Percentiles rank a stretch among this genome's conserved stretches.
phyloP scores from a whole-genome alignment of 2,888 invertebrate species.

The Tineola bisselliella region DNA sequence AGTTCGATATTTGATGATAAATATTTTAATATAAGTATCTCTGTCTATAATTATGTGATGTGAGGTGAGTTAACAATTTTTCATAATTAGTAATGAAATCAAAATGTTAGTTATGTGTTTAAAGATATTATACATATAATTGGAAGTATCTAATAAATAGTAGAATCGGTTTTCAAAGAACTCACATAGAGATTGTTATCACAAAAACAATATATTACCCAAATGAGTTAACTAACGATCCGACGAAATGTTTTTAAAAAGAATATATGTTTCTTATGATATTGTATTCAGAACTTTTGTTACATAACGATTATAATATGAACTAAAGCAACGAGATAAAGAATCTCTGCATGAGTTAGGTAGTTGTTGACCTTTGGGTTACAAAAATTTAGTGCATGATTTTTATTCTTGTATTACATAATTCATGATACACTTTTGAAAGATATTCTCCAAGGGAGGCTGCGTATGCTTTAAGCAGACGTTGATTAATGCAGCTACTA shows the following conservation, averaged over 20 bases:
- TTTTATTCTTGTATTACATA: conserved; percentile 8
- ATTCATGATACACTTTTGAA: background rate
- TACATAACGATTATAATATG: background rate
- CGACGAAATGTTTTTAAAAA: conserved; percentile 18
- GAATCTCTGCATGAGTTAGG: conserved; percentile 5
- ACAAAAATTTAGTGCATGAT: background rate
- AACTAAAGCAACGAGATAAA: background rate
- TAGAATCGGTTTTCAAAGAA: conserved; percentile 23
- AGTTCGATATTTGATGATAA: no score
- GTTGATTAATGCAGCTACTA: conserved; percentile 3
- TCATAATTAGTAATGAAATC: no score
- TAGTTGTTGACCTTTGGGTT: conserved; percentile 7
- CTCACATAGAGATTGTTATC: conserved; percentile 30
- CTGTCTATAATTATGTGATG: no score
- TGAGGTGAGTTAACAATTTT: no score
- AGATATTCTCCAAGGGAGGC: background rate
- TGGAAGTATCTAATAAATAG: conserved; percentile 12
- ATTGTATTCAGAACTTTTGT: background rate
- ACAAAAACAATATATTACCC: conserved; percentile 28
- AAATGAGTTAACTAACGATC: conserved; percentile 31
- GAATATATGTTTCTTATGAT: conserved; percentile 3
- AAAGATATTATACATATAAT: background rate
- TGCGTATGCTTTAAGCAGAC: background rate
- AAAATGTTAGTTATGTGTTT: background rate
- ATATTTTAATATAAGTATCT: no score